Percentiles rank a stretch among this genome's conserved stretches.
Evolutionary conservation across 2,888 invertebrate genomes (phyloP).

Genomic region (Parnassius mnemosyne): DNA sequence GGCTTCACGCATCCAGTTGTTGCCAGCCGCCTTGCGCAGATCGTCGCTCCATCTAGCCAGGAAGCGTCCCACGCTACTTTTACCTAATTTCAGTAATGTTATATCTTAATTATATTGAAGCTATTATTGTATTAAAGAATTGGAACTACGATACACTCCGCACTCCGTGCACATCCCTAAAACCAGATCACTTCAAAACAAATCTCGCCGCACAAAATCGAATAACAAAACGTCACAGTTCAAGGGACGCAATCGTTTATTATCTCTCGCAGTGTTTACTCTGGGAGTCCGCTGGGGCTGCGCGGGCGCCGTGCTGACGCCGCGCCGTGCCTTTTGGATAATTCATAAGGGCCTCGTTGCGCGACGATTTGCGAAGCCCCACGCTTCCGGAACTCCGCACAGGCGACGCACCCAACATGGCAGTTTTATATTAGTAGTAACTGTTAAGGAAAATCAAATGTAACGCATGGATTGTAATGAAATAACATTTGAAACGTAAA

Average conservation of each 20-base stretch:
- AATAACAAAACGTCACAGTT: slow-evolving; percentile 13
- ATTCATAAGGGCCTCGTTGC: slow-evolving; percentile 64
- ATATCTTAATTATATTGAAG: too few relatives aligned
- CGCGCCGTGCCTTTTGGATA: slow-evolving; percentile 59
- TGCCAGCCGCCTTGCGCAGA: too few relatives aligned
- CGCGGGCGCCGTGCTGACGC: slow-evolving; percentile 61
- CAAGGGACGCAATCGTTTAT: slow-evolving; percentile 40
- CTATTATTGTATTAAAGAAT: too few relatives aligned
- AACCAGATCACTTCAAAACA: background rate
- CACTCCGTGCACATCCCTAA: background rate
- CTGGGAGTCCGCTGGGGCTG: slow-evolving; percentile 38
- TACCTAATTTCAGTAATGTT: too few relatives aligned
- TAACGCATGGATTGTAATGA: slow-evolving; percentile 14
- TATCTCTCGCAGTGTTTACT: slow-evolving; percentile 57
- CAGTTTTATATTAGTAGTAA: slow-evolving; percentile 37
- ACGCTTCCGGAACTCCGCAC: slow-evolving; percentile 58
- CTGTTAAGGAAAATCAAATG: slow-evolving; percentile 18
- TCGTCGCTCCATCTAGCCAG: too few relatives aligned
- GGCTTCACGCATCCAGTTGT: too few relatives aligned
- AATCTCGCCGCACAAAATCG: slow-evolving; percentile 1
- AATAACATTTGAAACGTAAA: slow-evolving; percentile 7
- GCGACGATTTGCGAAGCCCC: slow-evolving; percentile 43
- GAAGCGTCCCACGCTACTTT: too few relatives aligned
- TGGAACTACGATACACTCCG: too few relatives aligned
- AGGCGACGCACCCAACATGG: slow-evolving; percentile 50